A percentile compares a stretch with the other conserved stretches of the same genome.
phyloP scores from a whole-genome alignment of 1,140 invertebrate genomes.

The Bombus superbus region DNA sequence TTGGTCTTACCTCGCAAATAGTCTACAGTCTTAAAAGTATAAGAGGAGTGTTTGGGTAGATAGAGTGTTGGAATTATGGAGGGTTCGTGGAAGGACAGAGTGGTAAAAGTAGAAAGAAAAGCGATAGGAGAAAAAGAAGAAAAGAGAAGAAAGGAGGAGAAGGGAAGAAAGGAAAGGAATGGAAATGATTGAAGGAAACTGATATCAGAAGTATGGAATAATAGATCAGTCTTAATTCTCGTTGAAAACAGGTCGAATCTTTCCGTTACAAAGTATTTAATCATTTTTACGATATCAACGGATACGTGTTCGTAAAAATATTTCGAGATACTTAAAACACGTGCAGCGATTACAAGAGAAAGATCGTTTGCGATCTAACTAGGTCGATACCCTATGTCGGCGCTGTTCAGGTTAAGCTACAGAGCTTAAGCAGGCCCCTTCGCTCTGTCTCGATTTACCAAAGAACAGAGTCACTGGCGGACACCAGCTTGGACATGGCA shows the following conservation, averaged over 20 bases:
- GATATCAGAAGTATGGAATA: neutral
- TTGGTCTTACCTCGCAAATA: too few species aligned
- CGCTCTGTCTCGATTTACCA: neutral
- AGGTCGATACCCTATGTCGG: neutral
- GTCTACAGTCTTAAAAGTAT: too few species aligned
- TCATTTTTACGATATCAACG: neutral
- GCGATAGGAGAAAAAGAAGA: neutral
- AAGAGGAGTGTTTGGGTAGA: too few species aligned
- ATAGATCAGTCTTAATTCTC: neutral
- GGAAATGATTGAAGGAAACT: too few species aligned
- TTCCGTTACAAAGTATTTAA: neutral
- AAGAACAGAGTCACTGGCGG: neutral
- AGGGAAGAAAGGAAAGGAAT: too few species aligned
- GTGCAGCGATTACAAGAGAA: neutral
- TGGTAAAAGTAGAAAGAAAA: neutral
- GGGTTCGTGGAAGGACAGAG: too few species aligned
- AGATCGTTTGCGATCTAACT: neutral
- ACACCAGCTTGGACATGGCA: neutral
- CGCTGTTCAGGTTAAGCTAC: neutral
- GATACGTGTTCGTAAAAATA: neutral
- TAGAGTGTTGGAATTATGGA: too few species aligned
- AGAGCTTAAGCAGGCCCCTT: constrained; percentile 1
- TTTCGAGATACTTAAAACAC: neutral
- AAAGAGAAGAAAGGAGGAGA: neutral
- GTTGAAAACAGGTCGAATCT: neutral